Evolutionary conservation across 37 sponge, comb jelly and placozoan species (phyloP), one percentile per base, ranked within the genome.

Genomic region (Theonella swinhoei): DNA sequence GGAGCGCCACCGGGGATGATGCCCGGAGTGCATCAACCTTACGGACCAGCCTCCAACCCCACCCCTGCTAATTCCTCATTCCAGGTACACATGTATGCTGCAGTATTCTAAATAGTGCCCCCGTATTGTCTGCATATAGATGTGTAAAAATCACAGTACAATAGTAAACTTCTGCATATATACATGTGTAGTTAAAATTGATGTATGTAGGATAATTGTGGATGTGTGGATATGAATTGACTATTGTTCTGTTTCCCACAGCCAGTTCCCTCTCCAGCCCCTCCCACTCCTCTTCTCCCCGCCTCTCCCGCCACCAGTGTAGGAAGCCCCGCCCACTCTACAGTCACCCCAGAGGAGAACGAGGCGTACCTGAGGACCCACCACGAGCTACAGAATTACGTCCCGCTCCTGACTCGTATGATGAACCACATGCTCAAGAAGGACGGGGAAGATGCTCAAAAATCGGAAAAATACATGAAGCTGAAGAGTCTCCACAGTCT

Each of bases 311-410:
- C 77, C n/a, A 85, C 77, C 23, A 64, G 74, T 14, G 38, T 72
- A 0, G 77, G 77, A 19, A 76, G 77, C 69, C 77, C 77, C 26
- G 68, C 83, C 26, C 78, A 77, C n/a, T 82, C 88, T 24, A 39
- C 42, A 32, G 37, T 88, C 62, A 76, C 83, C 40, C 83, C 88
- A 1, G 88, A 88, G 47, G 88, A 75, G 4, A 82, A 81, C 62
- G 83, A 81, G 65, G 88, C 83, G 22, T 80, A 80, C 78, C 54
- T 88, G n/a, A 25, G 77, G 37, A 88, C 81, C 73, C 64, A 81
- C 41, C 76, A 67, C 19, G 88, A 88, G 78, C 83, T 88, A 24
- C 88, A 88, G 54, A 58, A 22, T 9, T 88, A 82, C 64, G 25
- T 82, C 0, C 88, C 88, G 22, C 83, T 88, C 54, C 69, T 88